Base-by-base conservation (phyloP, 2,888 invertebrate species). In the Zhuqinia jingwanae region DNA sequence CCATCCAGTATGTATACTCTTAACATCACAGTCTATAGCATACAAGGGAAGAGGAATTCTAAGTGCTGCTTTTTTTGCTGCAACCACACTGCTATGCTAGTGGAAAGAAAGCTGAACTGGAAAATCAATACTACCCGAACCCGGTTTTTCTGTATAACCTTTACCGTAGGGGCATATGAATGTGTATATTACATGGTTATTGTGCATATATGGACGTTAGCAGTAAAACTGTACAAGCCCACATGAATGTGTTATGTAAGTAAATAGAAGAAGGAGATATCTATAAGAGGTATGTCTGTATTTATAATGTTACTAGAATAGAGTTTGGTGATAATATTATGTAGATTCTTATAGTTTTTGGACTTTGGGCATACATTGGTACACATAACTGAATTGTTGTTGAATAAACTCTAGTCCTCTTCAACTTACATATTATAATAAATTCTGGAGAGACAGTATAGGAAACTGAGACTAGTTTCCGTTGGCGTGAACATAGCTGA, bases 61-160 rank as follows among this genome's bases (percentile, higher is more conserved):
- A 36, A 8, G 1, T n/a, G 73, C 73, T 13, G n/a, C 10, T 10
- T 2, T 2, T 76, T 77, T 42, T 56, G 36, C 22, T 27, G 25
- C 78, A 30, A 27, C 56, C n/a, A n/a, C n/a, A 36, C 36, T 56
- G 30, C 36, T 50, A 56, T 58, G 30, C 22, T 47, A 68, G 20
- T 30, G 50, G 36, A 50, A 84, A 42, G 47, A 77, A 68, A 68
- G 58, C 56, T 56, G 77, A 27, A n/a, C n/a, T n/a, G 47, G 87
- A 87, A 87, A 87, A 87, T 87, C 87, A 83, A 87, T 87, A 87
- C 58, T 68, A n/a, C 27, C 77, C 73, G 78, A 83, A 78, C 78
- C 78, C 73, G 82, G 78, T 81, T 79, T 36, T 80, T 20, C 68
- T 58, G 58, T 22, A 17, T 56, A 17, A 17, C 56, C 10, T 56